A percentile compares a stretch with the other conserved stretches of the same genome.
Conservation (phyloP, 2,888 invertebrate genomes). For the Habroteleia sp. region DNA sequence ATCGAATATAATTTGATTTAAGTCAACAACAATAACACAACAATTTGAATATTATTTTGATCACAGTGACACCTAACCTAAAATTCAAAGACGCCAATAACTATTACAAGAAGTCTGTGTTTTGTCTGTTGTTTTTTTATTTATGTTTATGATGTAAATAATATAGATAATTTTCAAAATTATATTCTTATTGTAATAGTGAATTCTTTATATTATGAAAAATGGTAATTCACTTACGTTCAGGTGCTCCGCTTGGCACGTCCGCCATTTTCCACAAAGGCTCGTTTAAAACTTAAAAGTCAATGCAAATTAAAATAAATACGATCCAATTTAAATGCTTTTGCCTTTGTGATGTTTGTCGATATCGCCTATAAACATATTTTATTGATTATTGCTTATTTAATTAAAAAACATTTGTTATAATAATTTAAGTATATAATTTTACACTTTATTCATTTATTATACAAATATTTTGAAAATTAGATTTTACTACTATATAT, state of each 20-base stretch:
- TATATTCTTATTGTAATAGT: no score
- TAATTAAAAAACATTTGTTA: no score
- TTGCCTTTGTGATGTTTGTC: background rate
- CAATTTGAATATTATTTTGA: conserved; percentile 23
- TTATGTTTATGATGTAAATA: no score
- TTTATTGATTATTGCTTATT: background rate
- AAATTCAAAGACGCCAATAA: background rate
- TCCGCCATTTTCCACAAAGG: conserved; percentile 75
- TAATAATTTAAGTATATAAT: no score
- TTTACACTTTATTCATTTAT: no score
- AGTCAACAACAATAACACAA: background rate
- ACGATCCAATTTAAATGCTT: conserved; percentile 13
- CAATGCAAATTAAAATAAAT: conserved; percentile 22
- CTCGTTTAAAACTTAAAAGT: conserved; percentile 44
- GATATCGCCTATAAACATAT: background rate
- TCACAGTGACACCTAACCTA: conserved; percentile 22
- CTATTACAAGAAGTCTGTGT: no score
- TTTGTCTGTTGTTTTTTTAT: no score
- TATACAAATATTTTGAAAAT: no score
- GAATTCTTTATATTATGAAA: background rate
- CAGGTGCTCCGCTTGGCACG: conserved; percentile 81
- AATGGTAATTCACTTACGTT: conserved; percentile 75
- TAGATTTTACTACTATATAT: no score
- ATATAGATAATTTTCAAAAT: no score
- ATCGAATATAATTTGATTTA: no score